Percentiles rank a stretch among this genome's conserved stretches.
Evolutionary conservation across 2,797 vertebrate species (phyloP).

Genomic region (Protosalanx chinensis): DNA sequence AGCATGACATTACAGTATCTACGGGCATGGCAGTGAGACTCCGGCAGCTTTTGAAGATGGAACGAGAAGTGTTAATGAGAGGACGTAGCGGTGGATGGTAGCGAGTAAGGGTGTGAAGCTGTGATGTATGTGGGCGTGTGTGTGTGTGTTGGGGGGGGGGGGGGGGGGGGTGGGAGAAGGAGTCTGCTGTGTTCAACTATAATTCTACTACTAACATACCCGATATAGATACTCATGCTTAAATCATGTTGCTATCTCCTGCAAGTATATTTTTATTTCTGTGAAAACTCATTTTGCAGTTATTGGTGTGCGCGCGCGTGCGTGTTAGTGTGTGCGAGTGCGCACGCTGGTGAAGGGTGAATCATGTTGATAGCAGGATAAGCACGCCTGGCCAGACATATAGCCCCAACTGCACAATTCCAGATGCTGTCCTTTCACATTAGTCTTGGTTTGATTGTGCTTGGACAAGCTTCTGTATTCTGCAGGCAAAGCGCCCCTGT

Average conservation of each 20-base stretch:
- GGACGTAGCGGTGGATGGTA: constrained; percentile 31
- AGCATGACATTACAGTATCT: constrained; percentile 51
- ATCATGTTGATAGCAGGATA: constrained; percentile 49
- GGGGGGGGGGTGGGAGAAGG: no score
- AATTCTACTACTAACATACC: no score
- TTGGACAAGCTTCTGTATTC: constrained; percentile 38
- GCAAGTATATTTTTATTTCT: no score
- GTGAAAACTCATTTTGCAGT: neutral
- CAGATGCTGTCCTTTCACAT: constrained; percentile 51
- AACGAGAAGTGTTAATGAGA: constrained; percentile 38
- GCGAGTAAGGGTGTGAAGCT: constrained; percentile 13
- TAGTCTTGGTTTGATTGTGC: constrained; percentile 36
- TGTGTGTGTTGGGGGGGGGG: neutral
- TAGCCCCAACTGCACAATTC: constrained; percentile 48
- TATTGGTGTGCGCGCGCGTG: neutral
- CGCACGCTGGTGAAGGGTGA: constrained; percentile 22
- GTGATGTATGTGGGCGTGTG: constrained; percentile 4
- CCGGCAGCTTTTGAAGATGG: constrained; percentile 34
- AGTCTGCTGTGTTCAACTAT: no score
- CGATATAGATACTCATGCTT: no score
- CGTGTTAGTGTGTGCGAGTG: neutral
- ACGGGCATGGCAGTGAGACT: constrained; percentile 44
- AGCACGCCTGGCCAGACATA: constrained; percentile 48
- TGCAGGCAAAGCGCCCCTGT: constrained; percentile 39
- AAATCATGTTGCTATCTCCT: no score